A percentile compares a stretch with the other conserved stretches of the same genome.
Conservation (phyloP, 2,797 vertebrate species). For the Pipistrellus nathusii region DNA sequence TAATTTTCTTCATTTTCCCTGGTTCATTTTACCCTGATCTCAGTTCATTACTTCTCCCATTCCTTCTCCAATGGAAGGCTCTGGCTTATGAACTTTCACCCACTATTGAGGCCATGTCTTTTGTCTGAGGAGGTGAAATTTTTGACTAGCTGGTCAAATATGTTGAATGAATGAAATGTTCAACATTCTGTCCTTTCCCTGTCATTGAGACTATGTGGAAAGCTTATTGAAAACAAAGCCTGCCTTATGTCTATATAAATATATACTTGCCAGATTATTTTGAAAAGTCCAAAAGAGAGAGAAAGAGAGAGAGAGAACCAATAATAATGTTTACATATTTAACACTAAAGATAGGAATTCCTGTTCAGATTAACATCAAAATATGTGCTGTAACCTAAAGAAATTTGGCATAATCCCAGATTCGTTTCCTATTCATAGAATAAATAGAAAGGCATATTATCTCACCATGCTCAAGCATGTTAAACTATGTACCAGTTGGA, state of each 20-base stretch:
- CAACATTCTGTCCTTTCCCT: not conserved
- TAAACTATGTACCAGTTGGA: constrained; percentile 57
- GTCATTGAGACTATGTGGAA: constrained; percentile 46
- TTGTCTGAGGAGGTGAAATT: not conserved
- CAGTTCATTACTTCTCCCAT: not conserved
- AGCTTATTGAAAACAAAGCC: not conserved
- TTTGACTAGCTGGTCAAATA: not conserved
- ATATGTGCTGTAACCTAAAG: constrained; percentile 62
- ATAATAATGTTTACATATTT: constrained; percentile 66
- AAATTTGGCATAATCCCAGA: constrained; percentile 17
- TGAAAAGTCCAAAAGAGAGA: constrained; percentile 4
- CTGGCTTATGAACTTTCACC: not conserved
- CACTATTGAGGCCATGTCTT: not conserved
- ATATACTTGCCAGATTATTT: constrained; percentile 40
- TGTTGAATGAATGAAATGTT: constrained; percentile 17
- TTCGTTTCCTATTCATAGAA: not conserved
- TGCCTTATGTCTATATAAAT: not conserved
- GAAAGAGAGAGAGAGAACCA: constrained; percentile 8
- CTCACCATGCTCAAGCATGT: constrained; percentile 20
- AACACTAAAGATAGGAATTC: constrained; percentile 66
- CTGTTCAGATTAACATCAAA: constrained; percentile 73
- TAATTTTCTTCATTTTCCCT: not conserved
- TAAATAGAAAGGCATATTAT: not conserved
- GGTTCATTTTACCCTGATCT: not conserved
- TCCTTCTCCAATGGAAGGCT: not conserved